Conservation (phyloP, 2,888 invertebrate genomes). For the Candidula unifasciata region DNA sequence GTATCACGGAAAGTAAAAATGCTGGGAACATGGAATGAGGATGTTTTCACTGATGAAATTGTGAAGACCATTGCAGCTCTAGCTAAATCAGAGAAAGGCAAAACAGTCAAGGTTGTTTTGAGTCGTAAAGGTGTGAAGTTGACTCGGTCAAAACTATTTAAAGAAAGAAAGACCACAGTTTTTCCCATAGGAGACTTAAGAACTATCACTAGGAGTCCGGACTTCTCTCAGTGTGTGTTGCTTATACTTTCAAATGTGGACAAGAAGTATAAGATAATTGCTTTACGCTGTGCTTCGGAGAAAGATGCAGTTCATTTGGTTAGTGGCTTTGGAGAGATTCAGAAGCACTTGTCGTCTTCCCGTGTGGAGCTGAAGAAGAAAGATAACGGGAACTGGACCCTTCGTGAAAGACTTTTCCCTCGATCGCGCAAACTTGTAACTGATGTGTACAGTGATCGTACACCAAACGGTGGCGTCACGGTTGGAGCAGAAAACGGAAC, state of each 20-base stretch:
- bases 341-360: slow-evolving; percentile 18
- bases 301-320: slow-evolving; percentile 60
- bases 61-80: slow-evolving; percentile 59
- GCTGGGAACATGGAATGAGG: slow-evolving; percentile 63
- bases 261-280: slow-evolving; percentile 61
- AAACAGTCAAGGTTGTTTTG: slow-evolving; percentile 61
- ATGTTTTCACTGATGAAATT: slow-evolving; percentile 62
- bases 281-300: slow-evolving; percentile 60
- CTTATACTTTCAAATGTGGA: slow-evolving; percentile 59
- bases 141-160: slow-evolving; percentile 57
- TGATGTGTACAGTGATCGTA: slow-evolving; percentile 45
- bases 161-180: slow-evolving; percentile 49
- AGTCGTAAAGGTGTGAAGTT: slow-evolving; percentile 61
- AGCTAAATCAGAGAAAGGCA: slow-evolving; percentile 60
- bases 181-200: slow-evolving; percentile 59
- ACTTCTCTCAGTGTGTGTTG: slow-evolving; percentile 60
- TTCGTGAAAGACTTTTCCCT: slow-evolving; percentile 52
- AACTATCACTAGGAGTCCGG: slow-evolving; percentile 63
- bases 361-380: slow-evolving; percentile 56
- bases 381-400: slow-evolving; percentile 69
- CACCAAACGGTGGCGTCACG: background rate
- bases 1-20: slow-evolving; percentile 59
- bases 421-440: slow-evolving; percentile 40
- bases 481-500: background rate
- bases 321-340: slow-evolving; percentile 53